Evolutionary conservation across 2,797 vertebrate species (phyloP).

Genomic region (Crax fasciolata): DNA sequence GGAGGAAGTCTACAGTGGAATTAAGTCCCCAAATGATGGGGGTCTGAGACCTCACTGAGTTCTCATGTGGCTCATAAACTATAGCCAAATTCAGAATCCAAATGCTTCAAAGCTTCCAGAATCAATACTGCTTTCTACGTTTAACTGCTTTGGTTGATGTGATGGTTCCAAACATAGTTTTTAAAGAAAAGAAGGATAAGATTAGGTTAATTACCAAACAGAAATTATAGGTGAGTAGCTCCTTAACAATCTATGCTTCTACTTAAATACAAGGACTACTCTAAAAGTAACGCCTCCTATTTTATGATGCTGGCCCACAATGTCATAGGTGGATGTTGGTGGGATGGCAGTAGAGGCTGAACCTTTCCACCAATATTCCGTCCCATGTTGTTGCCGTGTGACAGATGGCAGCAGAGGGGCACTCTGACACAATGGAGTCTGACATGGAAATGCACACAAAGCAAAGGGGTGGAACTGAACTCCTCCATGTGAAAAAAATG

Average conservation of each 20-base stretch:
- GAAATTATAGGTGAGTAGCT: not conserved
- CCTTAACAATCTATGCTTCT: not conserved
- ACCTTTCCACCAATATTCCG: too few relatives aligned
- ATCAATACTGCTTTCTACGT: not conserved
- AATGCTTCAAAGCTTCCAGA: not conserved
- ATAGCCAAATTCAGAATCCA: not conserved
- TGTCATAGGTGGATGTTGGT: too few relatives aligned
- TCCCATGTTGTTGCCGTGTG: too few relatives aligned
- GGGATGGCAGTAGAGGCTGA: too few relatives aligned
- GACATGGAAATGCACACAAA: too few relatives aligned
- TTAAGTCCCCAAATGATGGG: not conserved
- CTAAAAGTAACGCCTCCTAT: too few relatives aligned
- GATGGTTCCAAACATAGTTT: not conserved
- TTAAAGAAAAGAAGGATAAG: not conserved
- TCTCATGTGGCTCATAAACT: not conserved
- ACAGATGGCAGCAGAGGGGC: too few relatives aligned
- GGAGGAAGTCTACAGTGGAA: not conserved
- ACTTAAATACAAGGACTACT: rapidly evolving
- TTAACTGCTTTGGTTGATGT: not conserved
- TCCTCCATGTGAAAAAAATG: too few relatives aligned
- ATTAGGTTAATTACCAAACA: not conserved
- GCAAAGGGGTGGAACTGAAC: too few relatives aligned
- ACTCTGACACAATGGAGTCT: too few relatives aligned
- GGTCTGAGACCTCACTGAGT: not conserved
- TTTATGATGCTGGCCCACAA: too few relatives aligned